Base-by-base conservation (phyloP, 2,888 invertebrate species). In the Therioaphis trifolii region DNA sequence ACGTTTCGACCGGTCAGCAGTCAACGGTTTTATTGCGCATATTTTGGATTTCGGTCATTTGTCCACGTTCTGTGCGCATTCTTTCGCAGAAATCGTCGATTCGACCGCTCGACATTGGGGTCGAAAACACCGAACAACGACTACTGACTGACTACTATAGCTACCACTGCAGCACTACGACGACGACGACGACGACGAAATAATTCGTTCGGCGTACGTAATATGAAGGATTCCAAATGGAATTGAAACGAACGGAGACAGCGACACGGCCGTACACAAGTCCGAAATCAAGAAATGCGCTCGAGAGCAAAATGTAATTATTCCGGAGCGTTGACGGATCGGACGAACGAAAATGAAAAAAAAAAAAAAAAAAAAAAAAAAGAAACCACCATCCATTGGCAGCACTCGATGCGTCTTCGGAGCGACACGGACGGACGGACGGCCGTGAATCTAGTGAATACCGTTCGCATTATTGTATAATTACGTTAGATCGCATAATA, bases 401-500 rank as follows among this genome's bases (percentile, higher is more conserved):
- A 35, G 72, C 35, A 7, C n/a, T n/a, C n/a, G n/a, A n/a, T n/a
- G 35, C 35, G 35, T 5, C 72, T 52, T 72, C 29, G 52, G 35
- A 35, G n/a, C 52, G 27, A 77, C 35, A 43, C 27, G 35, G 35
- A 35, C 35, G 7, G 4, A 35, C 7, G 35, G 15, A 58, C 18
- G 35, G 77, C 15, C 27, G 49, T 24, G 52, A 52, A 52, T 35
- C 18, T 35, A 66, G 35, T 11, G 66, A 52, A 77, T 52, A 68
- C 77, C 18, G 52, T 78, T 66, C 40, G 24, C 24, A 66, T 52
- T 68, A 66, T 76, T 5, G 3, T 35, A 63, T 58, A 68, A 78
- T 78, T 24, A 78, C 66, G 77, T 78, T 78, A 68, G 66, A 49
- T 66, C 27, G 29, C 77, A 43, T 77, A 78, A n/a, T n/a, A n/a